A percentile compares a stretch with the other conserved stretches of the same genome.
Evolutionary conservation across 2,797 vertebrate species (phyloP).

Genomic region (Phataginus tricuspis): DNA sequence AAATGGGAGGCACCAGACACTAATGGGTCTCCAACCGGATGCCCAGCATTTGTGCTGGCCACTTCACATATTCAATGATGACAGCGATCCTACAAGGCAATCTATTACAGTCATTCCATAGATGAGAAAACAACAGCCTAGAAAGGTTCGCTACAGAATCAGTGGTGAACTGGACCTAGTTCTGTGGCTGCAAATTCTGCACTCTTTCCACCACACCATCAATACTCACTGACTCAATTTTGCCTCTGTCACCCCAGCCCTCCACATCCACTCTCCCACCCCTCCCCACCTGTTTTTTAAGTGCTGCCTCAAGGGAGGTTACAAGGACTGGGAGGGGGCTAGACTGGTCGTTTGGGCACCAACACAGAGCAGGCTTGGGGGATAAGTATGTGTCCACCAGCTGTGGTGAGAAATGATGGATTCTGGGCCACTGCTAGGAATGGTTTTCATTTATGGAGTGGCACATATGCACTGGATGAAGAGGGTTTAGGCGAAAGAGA

Average conservation of each 20-base stretch:
- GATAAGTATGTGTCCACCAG: background rate
- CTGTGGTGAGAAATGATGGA: background rate
- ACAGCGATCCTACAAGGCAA: background rate
- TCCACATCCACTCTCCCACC: background rate
- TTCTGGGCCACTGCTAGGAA: background rate
- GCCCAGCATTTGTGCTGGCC: background rate
- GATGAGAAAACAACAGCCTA: background rate
- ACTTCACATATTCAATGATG: accelerated
- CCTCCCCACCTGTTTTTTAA: background rate
- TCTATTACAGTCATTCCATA: background rate
- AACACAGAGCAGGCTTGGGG: background rate
- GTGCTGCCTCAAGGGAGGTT: background rate
- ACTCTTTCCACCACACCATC: background rate
- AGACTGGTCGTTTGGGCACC: background rate
- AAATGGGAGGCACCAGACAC: background rate
- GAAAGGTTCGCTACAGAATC: background rate
- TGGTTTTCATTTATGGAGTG: background rate
- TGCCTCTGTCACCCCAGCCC: background rate
- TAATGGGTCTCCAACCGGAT: background rate
- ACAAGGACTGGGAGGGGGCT: background rate
- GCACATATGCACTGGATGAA: background rate
- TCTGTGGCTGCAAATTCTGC: background rate
- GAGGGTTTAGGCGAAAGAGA: background rate
- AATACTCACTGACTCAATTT: background rate
- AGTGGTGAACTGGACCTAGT: background rate